Conservation (phyloP, 2,888 invertebrate genomes). For the Scaptomyza parva region DNA sequence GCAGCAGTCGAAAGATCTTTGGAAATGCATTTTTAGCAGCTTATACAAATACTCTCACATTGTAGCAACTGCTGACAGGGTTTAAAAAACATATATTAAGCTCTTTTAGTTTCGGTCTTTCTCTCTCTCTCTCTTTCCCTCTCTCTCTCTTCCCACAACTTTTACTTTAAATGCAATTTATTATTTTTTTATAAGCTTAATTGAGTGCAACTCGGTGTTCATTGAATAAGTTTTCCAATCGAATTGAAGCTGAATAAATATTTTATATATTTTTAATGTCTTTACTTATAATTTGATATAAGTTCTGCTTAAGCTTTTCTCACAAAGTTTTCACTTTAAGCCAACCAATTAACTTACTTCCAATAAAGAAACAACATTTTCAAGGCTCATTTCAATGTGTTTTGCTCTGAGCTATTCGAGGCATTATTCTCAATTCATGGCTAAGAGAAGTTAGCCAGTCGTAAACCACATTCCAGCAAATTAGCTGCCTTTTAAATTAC, state of each 20-base stretch:
- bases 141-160: not conserved
- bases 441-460: conserved; percentile 14
- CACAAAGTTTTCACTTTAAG: not conserved
- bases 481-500: conserved; percentile 59
- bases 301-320: not conserved
- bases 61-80: conserved; percentile 2
- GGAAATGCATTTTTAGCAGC: conserved; percentile 21
- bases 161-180: not conserved
- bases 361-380: not conserved
- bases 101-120: not conserved
- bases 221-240: not conserved
- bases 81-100: not conserved
- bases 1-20: conserved; percentile 12
- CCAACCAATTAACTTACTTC: not conserved
- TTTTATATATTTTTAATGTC: not conserved
- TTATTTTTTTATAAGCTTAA: not conserved
- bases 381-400: conserved; percentile 13
- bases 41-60: conserved; percentile 26
- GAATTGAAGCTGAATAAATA: not conserved
- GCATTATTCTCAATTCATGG: conserved; percentile 40
- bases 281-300: no score
- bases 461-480: conserved; percentile 55
- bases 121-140: not conserved
- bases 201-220: not conserved
- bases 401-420: not conserved